A percentile compares a stretch with the other conserved stretches of the same genome.
phyloP scores from a whole-genome alignment of 2,797 vertebrate species.

The Sebastes miniatus region DNA sequence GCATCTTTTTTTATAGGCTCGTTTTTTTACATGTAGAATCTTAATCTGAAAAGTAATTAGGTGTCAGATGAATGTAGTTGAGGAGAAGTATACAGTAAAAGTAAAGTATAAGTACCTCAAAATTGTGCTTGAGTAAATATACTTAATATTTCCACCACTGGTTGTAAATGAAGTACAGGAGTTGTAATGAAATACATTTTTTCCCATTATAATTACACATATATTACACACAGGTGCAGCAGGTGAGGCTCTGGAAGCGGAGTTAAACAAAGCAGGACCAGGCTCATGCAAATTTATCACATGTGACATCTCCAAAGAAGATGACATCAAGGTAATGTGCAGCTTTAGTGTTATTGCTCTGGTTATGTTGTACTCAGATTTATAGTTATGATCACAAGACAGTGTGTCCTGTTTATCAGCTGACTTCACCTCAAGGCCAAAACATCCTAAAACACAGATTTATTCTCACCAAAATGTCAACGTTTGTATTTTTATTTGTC shows the following conservation, averaged over 20 bases:
- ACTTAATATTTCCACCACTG: background rate
- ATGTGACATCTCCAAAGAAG: conserved; percentile 83
- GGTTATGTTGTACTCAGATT: background rate
- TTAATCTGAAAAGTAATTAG: background rate
- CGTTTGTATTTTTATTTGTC: background rate
- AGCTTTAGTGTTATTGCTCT: background rate
- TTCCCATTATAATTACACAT: conserved; percentile 33
- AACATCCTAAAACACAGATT: background rate
- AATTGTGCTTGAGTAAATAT: background rate
- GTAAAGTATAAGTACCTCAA: background rate
- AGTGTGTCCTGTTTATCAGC: background rate
- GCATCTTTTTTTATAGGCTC: background rate
- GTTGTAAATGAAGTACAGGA: background rate
- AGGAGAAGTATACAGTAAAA: background rate
- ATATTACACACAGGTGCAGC: conserved; percentile 47
- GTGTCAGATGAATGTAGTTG: background rate
- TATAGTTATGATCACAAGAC: background rate
- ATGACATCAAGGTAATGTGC: conserved; percentile 79
- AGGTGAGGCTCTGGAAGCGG: conserved; percentile 74
- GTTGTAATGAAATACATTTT: background rate
- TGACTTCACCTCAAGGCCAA: background rate
- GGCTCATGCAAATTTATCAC: conserved; percentile 75
- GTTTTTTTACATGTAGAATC: background rate
- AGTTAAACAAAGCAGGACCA: conserved; percentile 70
- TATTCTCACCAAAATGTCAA: background rate